Base-by-base conservation (phyloP, 2,113 vertebrate genomes). In the Mesocricetus auratus region DNA sequence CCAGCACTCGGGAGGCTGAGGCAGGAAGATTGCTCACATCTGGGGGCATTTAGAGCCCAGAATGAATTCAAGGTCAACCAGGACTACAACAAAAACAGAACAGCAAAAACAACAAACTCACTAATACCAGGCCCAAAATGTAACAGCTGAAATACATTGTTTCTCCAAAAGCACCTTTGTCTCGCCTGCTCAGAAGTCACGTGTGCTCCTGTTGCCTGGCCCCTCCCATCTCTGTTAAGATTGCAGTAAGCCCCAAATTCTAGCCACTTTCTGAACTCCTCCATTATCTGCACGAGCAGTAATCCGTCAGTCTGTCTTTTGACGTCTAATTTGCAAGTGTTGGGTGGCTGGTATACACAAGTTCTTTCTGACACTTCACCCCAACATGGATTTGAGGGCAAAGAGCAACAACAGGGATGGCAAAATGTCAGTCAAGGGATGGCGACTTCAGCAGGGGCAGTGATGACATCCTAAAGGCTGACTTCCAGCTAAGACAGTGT, bases 401-500 rank as follows among this genome's bases (percentile, higher is more conserved):
- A 26, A 39, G 26, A 90, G 29, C 26, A 19, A 24, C 31, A 62
- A 19, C 24, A 68, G 39, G 62, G 17, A 68, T 3, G 26, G 5
- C 56, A 64, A 64, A 47, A 50, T 62, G 58, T 15, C 39, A 74
- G 53, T 24, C 56, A 1, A 45, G 42, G 39, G 45, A 3, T 7
- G 45, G 4, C 13, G 7, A 29, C 24, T 26, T 24, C 6, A n/a
- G 3, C 7, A 0, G 2, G 85, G 13, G n/a, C n/a, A 42, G 12
- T 58, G 45, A 31, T 8, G 9, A 71, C 26, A 86, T 60, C 62
- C 39, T 16, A 15, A 62, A 31, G 21, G 15, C 31, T 69, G 19
- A 53, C 17, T 36, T 22, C 83, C 36, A 26, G 31, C 39, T 50
- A 68, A 36, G 42, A 12, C 39, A 33, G 1, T 42, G 26, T 33